Base-by-base conservation (phyloP, 2,113 vertebrate genomes). In the Gyps fulvus region DNA sequence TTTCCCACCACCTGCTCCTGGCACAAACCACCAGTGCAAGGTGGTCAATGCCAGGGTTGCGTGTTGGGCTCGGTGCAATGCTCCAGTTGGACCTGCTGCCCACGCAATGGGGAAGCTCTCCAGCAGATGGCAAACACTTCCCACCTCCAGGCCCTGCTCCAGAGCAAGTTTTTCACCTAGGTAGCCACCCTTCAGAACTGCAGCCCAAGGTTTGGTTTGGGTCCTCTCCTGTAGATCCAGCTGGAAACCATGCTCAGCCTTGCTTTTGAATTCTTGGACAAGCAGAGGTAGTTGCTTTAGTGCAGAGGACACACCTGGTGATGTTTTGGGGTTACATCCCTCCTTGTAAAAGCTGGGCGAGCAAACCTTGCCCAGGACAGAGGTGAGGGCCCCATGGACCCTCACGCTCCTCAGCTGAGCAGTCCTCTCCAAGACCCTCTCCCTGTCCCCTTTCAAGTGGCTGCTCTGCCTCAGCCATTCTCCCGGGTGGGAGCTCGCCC, bases 11-110 rank as follows among this genome's bases (percentile, higher is more conserved):
- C 21, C 38, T 23, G 55, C 34, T 63, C 52, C 62, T 15, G 23
- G 25, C 27, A 18, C 61, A 52, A 52, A 49, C 54, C 21, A 40
- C 47, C 31, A 3, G 47, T 0, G 4, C 0, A 2, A 34, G 19
- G 34, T 17, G 47, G 15, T 27, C 29, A 9, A 10, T 13, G 20
- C 11, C 32, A 4, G 63, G 34, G 52, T 1, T 16, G 57, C 1
- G 1, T 8, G 47, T 1, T 26, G 54, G 32, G 18, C 23, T 80
- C 0, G 0, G n/a, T 9, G 55, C 42, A 3, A 31, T 12, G 69
- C 19, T 85, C 42, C 66, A 29, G 43, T 22, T 32, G 71, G 45
- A 69, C 32, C 71, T 38, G 40, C 80, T 65, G 74, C 31, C 42
- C 38, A 1, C 55, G 54, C 76, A 32, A 25, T 7, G 29, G 76